A percentile compares a stretch with the other conserved stretches of the same genome.
These are phyloP conservation scores for Stichodactyla mertensii DNA, from an alignment of 64 coral and sea anemone genomes.

Conservation along the genomic window DNA sequence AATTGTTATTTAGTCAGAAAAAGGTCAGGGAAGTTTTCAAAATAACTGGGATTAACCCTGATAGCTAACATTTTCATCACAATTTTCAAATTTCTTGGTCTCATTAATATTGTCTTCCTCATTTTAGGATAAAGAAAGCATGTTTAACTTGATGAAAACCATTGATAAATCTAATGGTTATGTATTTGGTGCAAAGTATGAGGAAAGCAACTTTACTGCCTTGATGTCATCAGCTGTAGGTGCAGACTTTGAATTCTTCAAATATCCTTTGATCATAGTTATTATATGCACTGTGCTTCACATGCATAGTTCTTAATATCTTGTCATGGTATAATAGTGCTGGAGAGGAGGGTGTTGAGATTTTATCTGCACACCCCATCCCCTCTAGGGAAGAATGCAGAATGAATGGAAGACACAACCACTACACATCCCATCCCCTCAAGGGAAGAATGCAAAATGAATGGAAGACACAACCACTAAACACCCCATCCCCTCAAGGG, in stretches of 20 bases:
- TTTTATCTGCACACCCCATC: neutral
- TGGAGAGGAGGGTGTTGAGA: too few relatives aligned
- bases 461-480: neutral
- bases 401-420: neutral
- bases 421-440: neutral
- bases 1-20: too few relatives aligned
- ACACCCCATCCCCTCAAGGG: neutral
- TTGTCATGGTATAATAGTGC: too few relatives aligned
- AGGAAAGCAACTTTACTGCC: conserved; percentile 73
- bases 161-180: conserved; percentile 90
- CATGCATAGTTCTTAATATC: neutral
- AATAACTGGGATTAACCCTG: too few relatives aligned
- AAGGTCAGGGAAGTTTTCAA: too few relatives aligned
- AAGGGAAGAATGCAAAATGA: neutral
- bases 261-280: conserved; percentile 61
- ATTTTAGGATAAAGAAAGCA: conserved; percentile 88
- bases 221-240: conserved; percentile 87
- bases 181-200: conserved; percentile 80
- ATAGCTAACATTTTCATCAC: too few relatives aligned
- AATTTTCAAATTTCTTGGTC: neutral
- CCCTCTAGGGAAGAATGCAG: neutral
- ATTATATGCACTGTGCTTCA: neutral
- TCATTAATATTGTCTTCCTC: neutral
- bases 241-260: conserved; percentile 95
- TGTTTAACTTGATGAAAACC: conserved; percentile 71